Base-by-base conservation (phyloP, 37 sponge, comb jelly and placozoan genomes). In the Tethya wilhelma region DNA sequence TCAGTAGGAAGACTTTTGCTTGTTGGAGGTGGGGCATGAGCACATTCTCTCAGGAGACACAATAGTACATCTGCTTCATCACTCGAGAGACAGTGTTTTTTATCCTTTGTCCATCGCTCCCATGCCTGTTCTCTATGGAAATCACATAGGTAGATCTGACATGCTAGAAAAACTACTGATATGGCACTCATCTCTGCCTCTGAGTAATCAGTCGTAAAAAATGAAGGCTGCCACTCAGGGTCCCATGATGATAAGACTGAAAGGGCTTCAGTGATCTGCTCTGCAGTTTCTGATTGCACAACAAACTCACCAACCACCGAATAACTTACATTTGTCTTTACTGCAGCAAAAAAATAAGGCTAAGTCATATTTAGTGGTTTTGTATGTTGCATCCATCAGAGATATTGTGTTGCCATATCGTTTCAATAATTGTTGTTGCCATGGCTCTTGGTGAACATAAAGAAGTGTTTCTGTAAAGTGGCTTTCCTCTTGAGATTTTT, bases 161-260 rank as follows among this genome's bases (percentile, higher is more conserved):
- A 33, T 2, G n/a, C 12, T n/a, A 67, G 76, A 29, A 74, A 74
- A 17, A 56, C 56, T 44, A 67, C 25, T 4, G 17, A 29, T 2
- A 77, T 32, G 38, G 85, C 71, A 25, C 17, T 30, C 32, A 38
- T 42, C 31, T 84, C 77, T 40, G 85, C 85, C 20, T 84, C 85
- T 30, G 77, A 84, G 45, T 84, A 84, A 36, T 84, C 85, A 23
- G n/a, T 84, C 78, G 76, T 84, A 33, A 75, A 84, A 30, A 69
- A 84, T 30, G 28, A 9, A n/a, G 85, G 85, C 36, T 38, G n/a
- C 85, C 78, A 84, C 2, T 37, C 44, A 4, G 75, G 74, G 29
- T 75, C 76, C 78, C 78, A 69, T 1, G 8, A 0, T 32, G 75
- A 76, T 12, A 84, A 67, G 30, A 83, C 74, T 11, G 9, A 14